phyloP scores from a whole-genome alignment of 2,797 vertebrate species.

The Moxostoma hubbsi region DNA sequence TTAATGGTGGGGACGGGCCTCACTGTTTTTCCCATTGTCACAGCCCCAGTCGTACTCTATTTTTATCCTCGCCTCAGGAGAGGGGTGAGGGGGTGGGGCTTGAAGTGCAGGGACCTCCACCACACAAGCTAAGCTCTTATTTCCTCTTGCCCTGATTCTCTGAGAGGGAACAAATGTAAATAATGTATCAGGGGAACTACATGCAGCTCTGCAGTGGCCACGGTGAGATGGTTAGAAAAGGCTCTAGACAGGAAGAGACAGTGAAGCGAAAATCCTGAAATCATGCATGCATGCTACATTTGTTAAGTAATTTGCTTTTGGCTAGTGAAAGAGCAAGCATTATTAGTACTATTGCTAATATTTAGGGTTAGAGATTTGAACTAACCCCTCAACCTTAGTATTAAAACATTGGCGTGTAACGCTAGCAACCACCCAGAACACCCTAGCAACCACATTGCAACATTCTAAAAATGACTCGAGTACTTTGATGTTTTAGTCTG shows the following conservation, averaged over 20 bases:
- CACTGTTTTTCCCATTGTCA: conserved; percentile 80
- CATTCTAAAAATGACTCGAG: no score
- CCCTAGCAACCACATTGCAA: neutral
- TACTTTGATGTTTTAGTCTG: no score
- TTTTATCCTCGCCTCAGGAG: conserved; percentile 68
- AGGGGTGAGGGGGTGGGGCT: conserved; percentile 56
- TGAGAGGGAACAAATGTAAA: conserved; percentile 70
- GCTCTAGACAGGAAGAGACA: conserved; percentile 63
- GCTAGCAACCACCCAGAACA: neutral
- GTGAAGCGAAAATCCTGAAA: neutral
- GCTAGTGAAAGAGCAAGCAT: neutral
- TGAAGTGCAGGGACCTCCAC: conserved; percentile 42
- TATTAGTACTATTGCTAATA: no score
- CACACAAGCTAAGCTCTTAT: conserved; percentile 68
- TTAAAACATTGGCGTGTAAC: neutral
- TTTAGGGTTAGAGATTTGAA: no score
- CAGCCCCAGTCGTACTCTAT: conserved; percentile 71
- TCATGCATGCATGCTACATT: neutral
- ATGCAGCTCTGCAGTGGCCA: conserved; percentile 53
- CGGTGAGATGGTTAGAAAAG: conserved; percentile 39
- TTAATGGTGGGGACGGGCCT: conserved; percentile 75
- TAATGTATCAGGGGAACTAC: conserved; percentile 72
- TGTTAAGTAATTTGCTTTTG: neutral
- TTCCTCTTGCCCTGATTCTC: conserved; percentile 77
- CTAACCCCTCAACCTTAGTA: no score